Base-by-base conservation (phyloP, 2,113 vertebrate genomes). In the Sardina pilchardus region DNA sequence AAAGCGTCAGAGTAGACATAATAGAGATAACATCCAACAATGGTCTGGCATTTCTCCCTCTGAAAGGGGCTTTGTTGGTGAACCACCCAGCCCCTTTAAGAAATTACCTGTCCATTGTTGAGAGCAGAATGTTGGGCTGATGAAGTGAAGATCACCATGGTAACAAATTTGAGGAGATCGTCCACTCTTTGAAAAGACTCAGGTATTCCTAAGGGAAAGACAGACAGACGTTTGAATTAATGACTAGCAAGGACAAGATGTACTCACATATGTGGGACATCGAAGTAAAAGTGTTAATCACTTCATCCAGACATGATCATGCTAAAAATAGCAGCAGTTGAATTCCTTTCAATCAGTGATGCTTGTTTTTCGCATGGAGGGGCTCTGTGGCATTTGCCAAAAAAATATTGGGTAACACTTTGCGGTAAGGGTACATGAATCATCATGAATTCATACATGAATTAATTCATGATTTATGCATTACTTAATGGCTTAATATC, bases 71-170 rank as follows among this genome's bases (percentile, higher is more conserved):
- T 30, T 63, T 42, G 39, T 42, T 42, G 39, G 39, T 2, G 39
- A 42, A 42, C 39, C 39, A 42, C 39, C 39, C 39, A 42, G 2
- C 39, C n/a, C n/a, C n/a, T n/a, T n/a, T 26, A 84, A 39, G 24
- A 44, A 43, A 36, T 67, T 63, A 91, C 87, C 88, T 90, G 89
- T 83, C 88, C 89, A 71, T 30, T 81, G 63, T 89, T 90, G 43
- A 90, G 85, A 4, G 89, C 85, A 44, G 48, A 39, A 56, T 88
- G 90, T 75, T 89, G 89, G 7, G 44, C 90, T 14, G 86, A 88
- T 6, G 30, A 83, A 43, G 84, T 88, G 82, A 90, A 91, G 30
- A 91, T 90, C 36, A 89, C 84, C 87, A 89, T 86, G 48, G 90
- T 91, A 21, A 91, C 53, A 43, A 85, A 88, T 82, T 88, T 88